Conservation (phyloP, 2,888 invertebrate species). For the Allolobophora icterica region DNA sequence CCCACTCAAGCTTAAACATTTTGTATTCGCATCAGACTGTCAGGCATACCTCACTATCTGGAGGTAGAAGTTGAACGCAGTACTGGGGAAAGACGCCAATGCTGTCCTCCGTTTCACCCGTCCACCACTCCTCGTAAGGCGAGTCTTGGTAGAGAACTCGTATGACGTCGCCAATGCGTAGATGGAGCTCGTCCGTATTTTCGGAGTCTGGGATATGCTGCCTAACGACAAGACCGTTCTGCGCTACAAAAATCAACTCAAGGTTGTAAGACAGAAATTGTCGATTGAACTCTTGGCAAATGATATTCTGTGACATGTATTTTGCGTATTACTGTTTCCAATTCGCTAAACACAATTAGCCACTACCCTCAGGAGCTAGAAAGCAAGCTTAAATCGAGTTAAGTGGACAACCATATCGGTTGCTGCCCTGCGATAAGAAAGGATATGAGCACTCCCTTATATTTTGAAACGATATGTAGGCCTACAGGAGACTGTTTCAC, state of each 20-base stretch:
- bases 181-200: not conserved
- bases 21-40: not conserved
- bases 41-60: not conserved
- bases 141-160: not conserved
- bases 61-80: not conserved
- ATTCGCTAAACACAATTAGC: no score
- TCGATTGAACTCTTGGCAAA: not conserved
- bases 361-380: not conserved
- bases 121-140: slow-evolving; percentile 4
- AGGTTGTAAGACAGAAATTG: not conserved
- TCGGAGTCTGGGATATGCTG: not conserved
- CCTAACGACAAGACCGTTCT: not conserved
- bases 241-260: not conserved
- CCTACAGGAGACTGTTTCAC: not conserved
- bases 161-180: not conserved
- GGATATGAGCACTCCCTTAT: not conserved
- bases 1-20: no score
- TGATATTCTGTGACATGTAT: not conserved
- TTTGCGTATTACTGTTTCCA: not conserved
- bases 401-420: not conserved
- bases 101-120: not conserved
- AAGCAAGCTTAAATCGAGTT: not conserved
- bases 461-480: not conserved
- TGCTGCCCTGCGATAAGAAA: not conserved
- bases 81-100: not conserved